These are phyloP conservation scores for Campodea augens DNA, from an alignment of 1,140 invertebrate genomes.

Conservation along the genomic window DNA sequence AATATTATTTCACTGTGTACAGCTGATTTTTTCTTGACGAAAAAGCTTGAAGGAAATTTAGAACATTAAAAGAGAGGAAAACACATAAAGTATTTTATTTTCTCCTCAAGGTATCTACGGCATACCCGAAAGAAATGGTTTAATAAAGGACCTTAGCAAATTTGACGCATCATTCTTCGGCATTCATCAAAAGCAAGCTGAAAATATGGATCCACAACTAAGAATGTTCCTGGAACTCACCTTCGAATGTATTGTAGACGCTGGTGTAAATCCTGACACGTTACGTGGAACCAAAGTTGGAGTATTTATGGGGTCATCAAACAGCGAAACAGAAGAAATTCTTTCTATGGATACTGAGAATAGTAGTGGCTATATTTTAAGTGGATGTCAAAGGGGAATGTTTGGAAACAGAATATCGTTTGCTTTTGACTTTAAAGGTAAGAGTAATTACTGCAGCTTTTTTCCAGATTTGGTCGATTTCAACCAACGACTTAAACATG, in stretches of 20 bases:
- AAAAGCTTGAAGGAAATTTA: too few relatives aligned
- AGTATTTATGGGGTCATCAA: constrained; percentile 74
- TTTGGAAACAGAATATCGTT: constrained; percentile 90
- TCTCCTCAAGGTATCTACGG: constrained; percentile 8
- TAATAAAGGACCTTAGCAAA: constrained; percentile 14
- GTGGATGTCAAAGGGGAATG: constrained; percentile 83
- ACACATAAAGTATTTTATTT: too few relatives aligned
- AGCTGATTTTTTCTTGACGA: too few relatives aligned
- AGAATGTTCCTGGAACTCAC: constrained; percentile 30
- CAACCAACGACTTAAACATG: too few relatives aligned
- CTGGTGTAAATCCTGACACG: constrained; percentile 54
- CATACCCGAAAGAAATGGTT: constrained; percentile 7
- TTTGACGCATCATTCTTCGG: constrained; percentile 37
- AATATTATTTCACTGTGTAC: too few relatives aligned
- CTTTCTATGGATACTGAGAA: constrained; percentile 51
- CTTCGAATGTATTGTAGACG: constrained; percentile 20
- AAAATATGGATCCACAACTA: constrained; percentile 31
- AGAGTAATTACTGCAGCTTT: neutral
- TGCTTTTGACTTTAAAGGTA: constrained; percentile 71
- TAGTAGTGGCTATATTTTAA: constrained; percentile 79
- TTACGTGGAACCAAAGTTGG: constrained; percentile 66
- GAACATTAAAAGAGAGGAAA: too few relatives aligned
- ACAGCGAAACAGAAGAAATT: constrained; percentile 64
- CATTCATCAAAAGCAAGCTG: constrained; percentile 28
- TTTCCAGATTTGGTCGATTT: too few relatives aligned